A percentile compares a stretch with the other conserved stretches of the same genome.
phyloP scores from a whole-genome alignment of 2,888 invertebrate genomes.

The Amphipoea oculea region DNA sequence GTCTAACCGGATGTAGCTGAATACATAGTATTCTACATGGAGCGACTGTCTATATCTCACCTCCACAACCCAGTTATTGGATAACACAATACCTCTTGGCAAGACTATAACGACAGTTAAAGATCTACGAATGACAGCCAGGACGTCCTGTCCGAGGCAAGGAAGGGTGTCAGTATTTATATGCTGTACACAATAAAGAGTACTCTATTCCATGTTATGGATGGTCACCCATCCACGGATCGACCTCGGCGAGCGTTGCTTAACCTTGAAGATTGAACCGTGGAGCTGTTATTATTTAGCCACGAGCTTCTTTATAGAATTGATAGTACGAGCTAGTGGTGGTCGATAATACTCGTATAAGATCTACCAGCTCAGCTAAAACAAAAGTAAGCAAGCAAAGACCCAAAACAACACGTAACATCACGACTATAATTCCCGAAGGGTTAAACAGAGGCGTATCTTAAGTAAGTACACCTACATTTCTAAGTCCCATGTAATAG shows the following conservation, averaged over 20 bases:
- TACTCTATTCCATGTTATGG: too few relatives aligned
- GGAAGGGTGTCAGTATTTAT: background rate
- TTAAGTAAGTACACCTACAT: background rate
- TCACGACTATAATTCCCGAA: background rate
- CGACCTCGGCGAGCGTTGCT: background rate
- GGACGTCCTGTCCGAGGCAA: background rate
- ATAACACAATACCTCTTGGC: background rate
- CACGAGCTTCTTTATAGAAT: background rate
- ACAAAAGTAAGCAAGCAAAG: background rate
- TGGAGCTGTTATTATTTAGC: background rate
- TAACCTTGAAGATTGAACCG: background rate
- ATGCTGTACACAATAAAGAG: too few relatives aligned
- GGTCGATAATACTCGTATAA: too few relatives aligned
- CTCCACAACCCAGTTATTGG: background rate
- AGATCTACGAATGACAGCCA: background rate
- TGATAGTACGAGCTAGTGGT: background rate
- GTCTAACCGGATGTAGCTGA: background rate
- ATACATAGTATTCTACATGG: background rate
- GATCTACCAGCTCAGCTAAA: background rate
- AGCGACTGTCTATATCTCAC: background rate
- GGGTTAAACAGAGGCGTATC: background rate
- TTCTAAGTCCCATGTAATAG: too few relatives aligned
- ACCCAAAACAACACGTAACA: background rate
- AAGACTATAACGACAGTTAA: background rate
- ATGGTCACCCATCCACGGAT: background rate